Conservation (phyloP, 2,113 vertebrate genomes). For the Menura novaehollandiae region DNA sequence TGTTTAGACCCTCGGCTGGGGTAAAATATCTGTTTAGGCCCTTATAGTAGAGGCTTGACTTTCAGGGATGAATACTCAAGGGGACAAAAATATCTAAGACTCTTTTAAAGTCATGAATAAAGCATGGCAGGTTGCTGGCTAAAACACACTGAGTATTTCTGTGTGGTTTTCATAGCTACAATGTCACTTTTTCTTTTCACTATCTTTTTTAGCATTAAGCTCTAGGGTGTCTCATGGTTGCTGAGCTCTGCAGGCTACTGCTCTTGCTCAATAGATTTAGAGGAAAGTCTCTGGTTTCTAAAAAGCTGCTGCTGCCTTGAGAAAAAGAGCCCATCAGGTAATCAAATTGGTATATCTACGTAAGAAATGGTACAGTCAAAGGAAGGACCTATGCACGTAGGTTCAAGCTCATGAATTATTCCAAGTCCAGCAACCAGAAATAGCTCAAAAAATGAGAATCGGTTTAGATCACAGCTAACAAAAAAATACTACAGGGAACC, state of each 20-base stretch:
- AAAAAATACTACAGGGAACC: neutral
- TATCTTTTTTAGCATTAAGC: neutral
- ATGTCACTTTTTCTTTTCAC: neutral
- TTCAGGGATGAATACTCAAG: neutral
- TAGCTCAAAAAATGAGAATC: neutral
- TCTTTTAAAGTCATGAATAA: neutral
- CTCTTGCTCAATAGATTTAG: neutral
- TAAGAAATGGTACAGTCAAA: neutral
- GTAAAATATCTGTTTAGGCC: neutral
- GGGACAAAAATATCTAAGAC: neutral
- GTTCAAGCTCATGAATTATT: constrained; percentile 52
- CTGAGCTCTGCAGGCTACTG: neutral
- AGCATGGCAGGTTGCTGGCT: neutral
- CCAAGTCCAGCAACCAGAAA: constrained; percentile 21
- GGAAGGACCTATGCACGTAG: neutral
- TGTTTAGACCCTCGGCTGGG: neutral
- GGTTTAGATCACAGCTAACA: neutral
- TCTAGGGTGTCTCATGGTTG: neutral
- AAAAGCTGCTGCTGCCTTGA: neutral
- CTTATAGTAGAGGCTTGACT: neutral
- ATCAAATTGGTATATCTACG: neutral
- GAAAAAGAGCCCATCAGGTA: neutral
- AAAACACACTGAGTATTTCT: neutral
- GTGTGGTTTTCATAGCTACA: neutral
- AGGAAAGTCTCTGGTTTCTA: neutral